Conservation (phyloP, 2,113 vertebrate genomes). For the Mystacornis crossleyi region DNA sequence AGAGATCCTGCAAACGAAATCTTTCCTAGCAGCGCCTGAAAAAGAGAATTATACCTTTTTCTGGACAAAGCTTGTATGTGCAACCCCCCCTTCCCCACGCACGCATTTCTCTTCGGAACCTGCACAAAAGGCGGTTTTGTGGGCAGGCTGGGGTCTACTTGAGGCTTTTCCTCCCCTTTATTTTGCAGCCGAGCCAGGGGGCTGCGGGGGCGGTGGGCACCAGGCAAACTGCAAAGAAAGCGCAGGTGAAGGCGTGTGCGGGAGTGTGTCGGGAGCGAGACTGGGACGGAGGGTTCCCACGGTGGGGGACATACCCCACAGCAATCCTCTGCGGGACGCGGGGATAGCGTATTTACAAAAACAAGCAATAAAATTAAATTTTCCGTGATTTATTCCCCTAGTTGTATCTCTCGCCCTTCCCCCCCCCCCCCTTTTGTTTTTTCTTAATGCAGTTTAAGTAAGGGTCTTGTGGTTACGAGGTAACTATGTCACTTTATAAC, state of each 20-base stretch:
- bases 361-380: not conserved
- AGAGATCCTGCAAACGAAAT: not conserved
- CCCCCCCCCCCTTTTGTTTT: not conserved
- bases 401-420: not conserved
- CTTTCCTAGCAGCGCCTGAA: not conserved
- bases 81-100: not conserved
- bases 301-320: not conserved
- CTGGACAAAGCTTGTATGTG: not conserved
- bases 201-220: not conserved
- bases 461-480: not conserved
- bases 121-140: not conserved
- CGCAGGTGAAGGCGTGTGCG: not conserved
- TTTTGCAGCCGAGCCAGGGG: not conserved
- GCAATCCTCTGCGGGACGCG: not conserved
- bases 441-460: not conserved
- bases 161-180: not conserved
- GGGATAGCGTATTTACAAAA: not conserved
- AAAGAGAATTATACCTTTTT: not conserved
- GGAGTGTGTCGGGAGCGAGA: not conserved
- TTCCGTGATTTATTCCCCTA: not conserved
- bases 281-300: not conserved
- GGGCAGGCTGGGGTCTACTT: not conserved
- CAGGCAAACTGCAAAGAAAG: conserved; percentile 45
- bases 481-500: conserved; percentile 7
- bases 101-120: not conserved